These are phyloP conservation scores for Ammodytes marinus DNA, from an alignment of 2,113 vertebrate species.

Conservation along the genomic window DNA sequence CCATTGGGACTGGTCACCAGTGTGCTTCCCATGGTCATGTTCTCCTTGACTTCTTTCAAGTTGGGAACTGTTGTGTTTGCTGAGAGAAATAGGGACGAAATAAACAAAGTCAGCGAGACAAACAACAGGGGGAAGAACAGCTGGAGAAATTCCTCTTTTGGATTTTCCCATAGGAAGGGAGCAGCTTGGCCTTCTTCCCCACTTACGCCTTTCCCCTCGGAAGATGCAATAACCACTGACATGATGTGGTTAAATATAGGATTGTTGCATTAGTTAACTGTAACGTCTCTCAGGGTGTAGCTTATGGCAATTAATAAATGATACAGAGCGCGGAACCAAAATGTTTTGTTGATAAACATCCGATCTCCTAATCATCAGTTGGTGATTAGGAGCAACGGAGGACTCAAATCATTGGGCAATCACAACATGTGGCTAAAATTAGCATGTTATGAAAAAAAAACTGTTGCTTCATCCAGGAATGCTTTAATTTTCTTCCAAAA, in stretches of 20 bases:
- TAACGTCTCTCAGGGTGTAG: background rate
- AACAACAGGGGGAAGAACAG: constrained; percentile 61
- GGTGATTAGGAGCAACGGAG: background rate
- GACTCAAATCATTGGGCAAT: constrained; percentile 40
- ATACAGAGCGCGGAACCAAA: background rate
- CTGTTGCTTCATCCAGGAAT: constrained; percentile 38
- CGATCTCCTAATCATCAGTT: background rate
- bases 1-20: constrained; percentile 94
- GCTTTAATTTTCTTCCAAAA: constrained; percentile 1
- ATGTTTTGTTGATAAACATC: constrained; percentile 18
- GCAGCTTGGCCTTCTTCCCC: constrained; percentile 6
- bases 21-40: constrained; percentile 98
- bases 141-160: constrained; percentile 70
- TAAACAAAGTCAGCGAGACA: constrained; percentile 74
- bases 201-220: background rate
- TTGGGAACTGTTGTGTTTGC: constrained; percentile 92
- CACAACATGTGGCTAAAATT: constrained; percentile 74
- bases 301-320: constrained; percentile 14
- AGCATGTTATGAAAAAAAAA: constrained; percentile 17
- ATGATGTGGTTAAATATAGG: constrained; percentile 44
- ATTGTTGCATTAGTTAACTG: constrained; percentile 28
- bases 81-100: constrained; percentile 69
- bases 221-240: constrained; percentile 37
- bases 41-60: constrained; percentile 94
- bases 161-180: constrained; percentile 75